phyloP scores from a whole-genome alignment of 2,113 vertebrate genomes.

The Calidris pygmaea region DNA sequence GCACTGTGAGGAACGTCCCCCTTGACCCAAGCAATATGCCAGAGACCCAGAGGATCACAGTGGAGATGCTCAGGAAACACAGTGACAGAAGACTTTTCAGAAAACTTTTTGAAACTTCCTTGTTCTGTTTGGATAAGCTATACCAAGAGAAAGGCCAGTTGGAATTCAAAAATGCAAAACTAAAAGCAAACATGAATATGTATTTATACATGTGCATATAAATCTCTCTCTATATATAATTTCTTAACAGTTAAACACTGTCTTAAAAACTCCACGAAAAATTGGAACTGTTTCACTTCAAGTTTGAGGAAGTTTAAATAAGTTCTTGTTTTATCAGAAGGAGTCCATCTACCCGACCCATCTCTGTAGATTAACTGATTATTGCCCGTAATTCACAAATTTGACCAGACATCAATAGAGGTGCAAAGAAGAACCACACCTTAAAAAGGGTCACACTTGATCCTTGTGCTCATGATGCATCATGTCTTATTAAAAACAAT shows the following conservation, averaged over 20 bases:
- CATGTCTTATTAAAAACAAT: background rate
- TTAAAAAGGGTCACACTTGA: background rate
- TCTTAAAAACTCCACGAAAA: background rate
- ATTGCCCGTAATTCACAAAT: background rate
- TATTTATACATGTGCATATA: conserved; percentile 1
- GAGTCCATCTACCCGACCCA: background rate
- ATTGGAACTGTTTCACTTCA: conserved; percentile 7
- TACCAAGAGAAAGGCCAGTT: background rate
- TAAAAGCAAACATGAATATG: background rate
- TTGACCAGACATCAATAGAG: background rate
- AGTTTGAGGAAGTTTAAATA: background rate
- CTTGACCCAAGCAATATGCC: background rate
- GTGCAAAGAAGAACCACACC: background rate
- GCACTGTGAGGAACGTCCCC: background rate
- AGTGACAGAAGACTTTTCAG: background rate
- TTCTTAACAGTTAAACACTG: conserved; percentile 12
- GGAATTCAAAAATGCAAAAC: conserved; percentile 10
- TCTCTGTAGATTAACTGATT: background rate
- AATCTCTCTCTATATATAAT: background rate
- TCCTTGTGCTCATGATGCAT: background rate
- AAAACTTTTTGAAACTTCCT: conserved; percentile 18
- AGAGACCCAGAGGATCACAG: background rate
- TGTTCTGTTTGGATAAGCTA: background rate
- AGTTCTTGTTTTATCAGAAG: background rate
- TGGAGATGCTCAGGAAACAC: background rate